Percentiles rank a stretch among this genome's conserved stretches.
Evolutionary conservation across 2,113 vertebrate genomes (phyloP).

Genomic region (Choloepus hoffmanni): DNA sequence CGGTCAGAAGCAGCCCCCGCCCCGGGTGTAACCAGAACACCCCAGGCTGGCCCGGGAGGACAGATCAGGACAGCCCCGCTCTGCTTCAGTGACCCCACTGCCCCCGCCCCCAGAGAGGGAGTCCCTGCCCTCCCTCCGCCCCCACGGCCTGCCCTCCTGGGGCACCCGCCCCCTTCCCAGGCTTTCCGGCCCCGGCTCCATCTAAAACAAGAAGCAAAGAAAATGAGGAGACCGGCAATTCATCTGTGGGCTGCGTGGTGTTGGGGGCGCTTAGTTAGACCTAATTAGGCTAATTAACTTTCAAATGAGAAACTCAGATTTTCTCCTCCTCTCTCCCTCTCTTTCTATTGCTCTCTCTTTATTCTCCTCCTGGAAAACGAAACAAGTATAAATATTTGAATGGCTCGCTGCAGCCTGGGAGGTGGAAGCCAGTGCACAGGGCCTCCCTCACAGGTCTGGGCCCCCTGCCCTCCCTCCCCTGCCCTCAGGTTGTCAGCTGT

Average conservation of each 20-base stretch:
- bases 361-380: constrained; percentile 65
- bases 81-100: background rate
- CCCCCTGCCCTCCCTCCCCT: background rate
- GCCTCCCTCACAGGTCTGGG: background rate
- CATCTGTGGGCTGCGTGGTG: constrained; percentile 84
- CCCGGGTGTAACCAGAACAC: background rate
- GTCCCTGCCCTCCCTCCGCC: background rate
- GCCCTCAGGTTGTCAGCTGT: background rate
- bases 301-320: constrained; percentile 89
- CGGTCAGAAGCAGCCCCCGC: background rate
- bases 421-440: background rate
- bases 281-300: constrained; percentile 94
- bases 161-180: background rate
- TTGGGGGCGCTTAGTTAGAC: constrained; percentile 92
- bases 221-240: constrained; percentile 73
- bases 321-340: constrained; percentile 13
- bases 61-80: background rate
- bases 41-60: background rate
- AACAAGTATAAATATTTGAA: constrained; percentile 88
- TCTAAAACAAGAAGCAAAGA: constrained; percentile 70
- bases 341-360: constrained; percentile 68
- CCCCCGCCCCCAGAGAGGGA: background rate
- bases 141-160: background rate
- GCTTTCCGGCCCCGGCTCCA: background rate
- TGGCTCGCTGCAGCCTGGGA: background rate